Base-by-base conservation (phyloP, 2,113 vertebrate species). In the Cinclus mexicanus region DNA sequence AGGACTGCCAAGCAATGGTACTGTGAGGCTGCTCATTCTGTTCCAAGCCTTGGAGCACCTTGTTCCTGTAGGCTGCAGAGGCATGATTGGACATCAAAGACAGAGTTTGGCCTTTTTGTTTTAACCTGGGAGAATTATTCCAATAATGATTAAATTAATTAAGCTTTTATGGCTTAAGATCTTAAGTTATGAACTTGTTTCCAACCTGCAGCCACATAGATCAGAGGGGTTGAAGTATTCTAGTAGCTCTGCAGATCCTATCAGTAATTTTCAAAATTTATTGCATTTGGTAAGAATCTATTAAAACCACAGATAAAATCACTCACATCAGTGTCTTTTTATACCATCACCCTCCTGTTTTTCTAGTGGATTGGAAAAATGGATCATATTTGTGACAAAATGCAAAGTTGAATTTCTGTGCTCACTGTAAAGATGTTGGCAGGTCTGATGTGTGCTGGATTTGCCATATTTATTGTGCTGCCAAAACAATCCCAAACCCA, bases 131-230 rank as follows among this genome's bases (percentile, higher is more conserved):
- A 89, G 37, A 87, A 59, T 81, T 96, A 86, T 68, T 93, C 85
- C 93, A 94, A 56, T 91, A 94, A 93, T 74, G 42, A 94, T 95
- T 96, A 90, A 67, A 56, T 96, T 95, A 95, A 96, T 81, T 91
- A 72, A 33, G 82, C 37, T 96, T 81, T 94, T 92, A 90, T 87
- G 33, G 67, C 50, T 65, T 95, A 56, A 92, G 57, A 67, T 95
- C 49, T 82, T 81, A 88, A 94, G 91, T 89, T 90, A 94, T 90
- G 81, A 93, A 95, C 91, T 95, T 86, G 18, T 65, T 96, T 90
- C 78, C 67, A 95, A 76, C 63, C 61, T 59, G 87, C 68, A 94
- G 90, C 52, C 50, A 55, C 76, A 92, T 17, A 94, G 90, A 93
- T 92, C 88, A 95, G 68, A 97, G 86, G 46, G 70, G 63, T 23